Evolutionary conservation across 2,888 invertebrate genomes (phyloP).

Genomic region (Plagodis dolabraria): DNA sequence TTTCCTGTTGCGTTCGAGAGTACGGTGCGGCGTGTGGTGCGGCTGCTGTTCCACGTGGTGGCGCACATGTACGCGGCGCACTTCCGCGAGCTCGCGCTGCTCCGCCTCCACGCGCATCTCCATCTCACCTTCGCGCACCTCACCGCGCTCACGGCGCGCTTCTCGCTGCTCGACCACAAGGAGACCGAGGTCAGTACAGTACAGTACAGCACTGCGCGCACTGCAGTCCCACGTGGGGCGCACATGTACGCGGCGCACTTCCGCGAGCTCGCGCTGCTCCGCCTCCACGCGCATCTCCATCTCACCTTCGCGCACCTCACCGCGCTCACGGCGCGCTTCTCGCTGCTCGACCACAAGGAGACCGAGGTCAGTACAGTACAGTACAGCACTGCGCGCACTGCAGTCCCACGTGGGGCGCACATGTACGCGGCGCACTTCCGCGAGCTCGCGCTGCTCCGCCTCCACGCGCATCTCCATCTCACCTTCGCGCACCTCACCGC

Average conservation of each 20-base stretch:
- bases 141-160: constrained; percentile 93
- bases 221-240: background rate
- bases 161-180: constrained; percentile 96
- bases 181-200: constrained; percentile 89
- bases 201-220: background rate
- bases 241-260: constrained; percentile 95
- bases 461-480: constrained; percentile 98
- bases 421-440: constrained; percentile 91
- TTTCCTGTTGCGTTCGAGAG: constrained; percentile 97
- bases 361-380: constrained; percentile 85
- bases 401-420: constrained; percentile 76
- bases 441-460: constrained; percentile 91
- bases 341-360: constrained; percentile 97
- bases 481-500: constrained; percentile 98
- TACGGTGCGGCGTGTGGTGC: constrained; percentile 97
- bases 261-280: constrained; percentile 89
- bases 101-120: constrained; percentile 97
- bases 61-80: constrained; percentile 99
- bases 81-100: constrained; percentile 96
- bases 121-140: constrained; percentile 99
- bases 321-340: constrained; percentile 92
- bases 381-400: background rate
- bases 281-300: constrained; percentile 98
- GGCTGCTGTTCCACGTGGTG: constrained; percentile 98
- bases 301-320: constrained; percentile 98